Conservation (phyloP, 2,113 vertebrate species). For the Nothoprocta perdicaria region DNA sequence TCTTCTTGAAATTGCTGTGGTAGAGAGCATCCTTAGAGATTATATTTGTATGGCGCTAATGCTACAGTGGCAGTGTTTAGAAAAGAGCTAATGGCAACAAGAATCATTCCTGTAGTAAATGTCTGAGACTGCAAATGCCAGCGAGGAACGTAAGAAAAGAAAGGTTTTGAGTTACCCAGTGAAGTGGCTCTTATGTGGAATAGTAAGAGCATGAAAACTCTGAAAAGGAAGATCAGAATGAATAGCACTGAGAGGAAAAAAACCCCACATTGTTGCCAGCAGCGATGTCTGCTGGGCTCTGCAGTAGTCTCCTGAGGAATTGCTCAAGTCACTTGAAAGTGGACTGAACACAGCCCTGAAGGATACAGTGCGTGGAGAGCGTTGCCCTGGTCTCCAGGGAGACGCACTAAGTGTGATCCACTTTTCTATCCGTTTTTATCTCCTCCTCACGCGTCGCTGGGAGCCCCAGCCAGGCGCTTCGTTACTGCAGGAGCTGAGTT, state of each 20-base stretch:
- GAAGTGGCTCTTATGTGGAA: neutral
- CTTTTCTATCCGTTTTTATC: constrained; percentile 24
- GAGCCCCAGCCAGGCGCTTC: neutral
- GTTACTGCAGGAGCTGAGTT: constrained; percentile 37
- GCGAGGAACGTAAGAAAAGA: neutral
- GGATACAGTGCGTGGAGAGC: neutral
- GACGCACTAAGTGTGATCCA: neutral
- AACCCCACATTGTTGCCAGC: neutral
- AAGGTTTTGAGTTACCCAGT: neutral
- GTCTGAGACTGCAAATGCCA: neutral
- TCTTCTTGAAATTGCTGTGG: neutral
- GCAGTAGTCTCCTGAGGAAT: neutral
- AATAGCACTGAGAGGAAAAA: neutral
- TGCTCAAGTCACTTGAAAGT: neutral
- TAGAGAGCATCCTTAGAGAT: neutral
- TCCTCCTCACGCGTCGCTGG: neutral
- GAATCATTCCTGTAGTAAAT: neutral
- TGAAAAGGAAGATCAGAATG: neutral
- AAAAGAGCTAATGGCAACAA: neutral
- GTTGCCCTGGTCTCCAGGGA: neutral
- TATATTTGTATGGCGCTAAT: neutral
- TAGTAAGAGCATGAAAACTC: neutral
- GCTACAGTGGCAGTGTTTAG: neutral
- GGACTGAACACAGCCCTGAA: neutral
- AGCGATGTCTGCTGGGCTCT: neutral